Base-by-base conservation (phyloP, 2,797 vertebrate genomes). In the Sebastes vulpes region DNA sequence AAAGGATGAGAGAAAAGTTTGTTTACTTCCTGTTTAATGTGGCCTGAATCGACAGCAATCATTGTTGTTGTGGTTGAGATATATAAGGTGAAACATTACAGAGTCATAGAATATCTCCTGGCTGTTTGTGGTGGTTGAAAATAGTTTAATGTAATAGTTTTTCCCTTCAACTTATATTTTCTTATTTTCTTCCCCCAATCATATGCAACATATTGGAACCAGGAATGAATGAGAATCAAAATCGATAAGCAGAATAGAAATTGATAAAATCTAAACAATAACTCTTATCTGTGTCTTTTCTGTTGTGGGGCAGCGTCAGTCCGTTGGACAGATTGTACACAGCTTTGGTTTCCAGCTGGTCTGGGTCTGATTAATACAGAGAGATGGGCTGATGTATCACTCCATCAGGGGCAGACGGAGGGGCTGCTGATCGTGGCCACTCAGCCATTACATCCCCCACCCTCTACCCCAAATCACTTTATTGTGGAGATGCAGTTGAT, bases 351-450 rank as follows among this genome's bases (percentile, higher is more conserved):
- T 78, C 65, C 73, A 72, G 71, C 74, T 83, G 77, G 46, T 83
- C 68, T 8, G 6, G 65, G 54, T 76, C 57, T 79, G 83, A 78
- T 80, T 74, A 86, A 61, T 64, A 29, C 61, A 9, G 53, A 20
- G 42, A 79, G 57, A 68, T 9, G 66, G 35, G 42, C 32, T 4
- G 9, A 54, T 81, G 75, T 52, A 83, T 87, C 80, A 69, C 74
- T 75, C 67, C 77, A 82, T 85, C 80, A 80, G 75, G 8, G 60
- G 38, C 78, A 69, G 77, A 75, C 56, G 64, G 58, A 75, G 48
- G 14, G 63, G 42, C 71, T 31, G 76, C 80, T 86, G 46, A 86
- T 75, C 14, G 31, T 18, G 32, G 32, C 65, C 23, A 73, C 61
- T 83, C 82, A 75, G 58, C 73, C 76, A 65, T 82, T 75, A 84